Percentiles rank a stretch among this genome's conserved stretches.
Conservation (phyloP, 1,140 invertebrate species). For the Fopius arisanus region DNA sequence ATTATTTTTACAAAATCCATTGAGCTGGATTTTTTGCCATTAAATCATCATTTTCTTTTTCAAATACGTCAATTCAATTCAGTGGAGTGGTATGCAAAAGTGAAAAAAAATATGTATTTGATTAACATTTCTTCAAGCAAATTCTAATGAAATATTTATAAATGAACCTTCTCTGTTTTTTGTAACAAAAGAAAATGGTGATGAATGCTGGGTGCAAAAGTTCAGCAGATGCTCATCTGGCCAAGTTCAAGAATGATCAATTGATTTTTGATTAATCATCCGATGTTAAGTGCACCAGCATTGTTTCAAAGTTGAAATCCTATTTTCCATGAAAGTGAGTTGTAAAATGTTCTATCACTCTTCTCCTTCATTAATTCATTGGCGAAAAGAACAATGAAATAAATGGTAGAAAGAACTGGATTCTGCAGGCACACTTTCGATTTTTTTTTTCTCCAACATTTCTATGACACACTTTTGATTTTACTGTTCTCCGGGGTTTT, state of each 20-base stretch:
- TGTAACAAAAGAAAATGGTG: background rate
- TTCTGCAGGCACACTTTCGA: background rate
- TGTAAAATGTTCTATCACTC: background rate
- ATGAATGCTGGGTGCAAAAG: background rate
- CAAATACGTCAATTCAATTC: background rate
- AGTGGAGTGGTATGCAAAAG: background rate
- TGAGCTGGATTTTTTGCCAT: background rate
- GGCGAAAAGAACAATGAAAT: background rate
- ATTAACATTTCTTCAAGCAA: background rate
- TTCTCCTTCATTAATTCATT: background rate
- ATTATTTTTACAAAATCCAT: background rate
- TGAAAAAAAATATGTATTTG: background rate
- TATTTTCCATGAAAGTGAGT: background rate
- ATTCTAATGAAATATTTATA: background rate
- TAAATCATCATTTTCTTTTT: background rate
- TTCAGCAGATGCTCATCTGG: background rate
- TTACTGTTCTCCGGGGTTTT: background rate
- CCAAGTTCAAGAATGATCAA: background rate
- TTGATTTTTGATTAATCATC: background rate
- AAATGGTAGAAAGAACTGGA: background rate
- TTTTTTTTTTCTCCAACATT: background rate
- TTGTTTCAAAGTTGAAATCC: background rate
- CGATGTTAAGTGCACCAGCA: background rate
- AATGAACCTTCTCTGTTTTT: background rate
- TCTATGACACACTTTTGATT: conserved; percentile 5